Evolutionary conservation across 2,113 vertebrate genomes (phyloP), one percentile per base, ranked within the genome.

Genomic region (Anoplopoma fimbria): DNA sequence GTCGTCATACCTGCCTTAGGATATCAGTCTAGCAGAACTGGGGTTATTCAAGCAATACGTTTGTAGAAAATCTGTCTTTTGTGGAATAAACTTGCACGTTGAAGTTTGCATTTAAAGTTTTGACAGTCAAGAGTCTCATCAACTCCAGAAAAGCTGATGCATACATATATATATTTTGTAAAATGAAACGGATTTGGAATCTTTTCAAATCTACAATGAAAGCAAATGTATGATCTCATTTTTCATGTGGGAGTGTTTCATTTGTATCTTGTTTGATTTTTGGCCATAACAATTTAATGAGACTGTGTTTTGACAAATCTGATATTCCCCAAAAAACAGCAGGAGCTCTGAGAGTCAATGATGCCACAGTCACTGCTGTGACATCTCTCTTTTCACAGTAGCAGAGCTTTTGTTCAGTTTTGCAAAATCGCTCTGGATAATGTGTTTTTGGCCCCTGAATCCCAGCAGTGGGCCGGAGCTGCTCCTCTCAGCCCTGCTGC

Each of bases 1-100:
- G 92, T 90, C 84, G 67, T 93, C 94, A 94, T 89, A 82, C 74
- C 77, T 81, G 90, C 94, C 93, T 92, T 71, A 84, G 93, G 93
- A 83, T 93, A 88, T 92, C 89, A 86, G 42, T 91, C 57, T 89
- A 87, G 87, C 85, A 88, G 89, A 93, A 88, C 85, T 73, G 67
- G 78, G 81, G 76, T 82, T 86, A 65, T 84, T 83, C 69, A 73
- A 77, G 83, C 67, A 82, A 38, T 25, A 31, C n/a, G 25, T 77
- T 70, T 58, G 21, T n/a, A 85, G 82, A 84, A 86, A 80, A 88
- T 84, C 60, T 71, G 33, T 73, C 34, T 58, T 81, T 75, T 82
- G 74, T 85, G 86, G 29, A 57, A 63, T 75, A 81, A 69, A 25
- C 38, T 71, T 47, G 21, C 15, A 72, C 29, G 55, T 21, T 75